A percentile compares a stretch with the other conserved stretches of the same genome.
phyloP scores from a whole-genome alignment of 2,888 invertebrate species.

The Gortyna flavago region DNA sequence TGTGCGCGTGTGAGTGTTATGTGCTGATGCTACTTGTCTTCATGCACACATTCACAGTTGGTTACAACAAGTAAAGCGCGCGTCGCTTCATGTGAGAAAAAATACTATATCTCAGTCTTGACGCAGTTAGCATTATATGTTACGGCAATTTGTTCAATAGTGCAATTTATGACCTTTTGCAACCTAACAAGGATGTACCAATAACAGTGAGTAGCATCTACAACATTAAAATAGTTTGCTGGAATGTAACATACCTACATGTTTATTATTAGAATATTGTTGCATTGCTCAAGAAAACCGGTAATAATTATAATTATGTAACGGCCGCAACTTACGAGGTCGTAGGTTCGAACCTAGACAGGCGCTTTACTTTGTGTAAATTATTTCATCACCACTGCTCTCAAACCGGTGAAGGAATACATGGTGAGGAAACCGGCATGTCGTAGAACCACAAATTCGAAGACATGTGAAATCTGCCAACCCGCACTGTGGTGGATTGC shows the following conservation, averaged over 20 bases:
- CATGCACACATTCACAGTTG: neutral
- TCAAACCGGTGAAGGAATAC: too few relatives aligned
- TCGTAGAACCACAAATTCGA: too few relatives aligned
- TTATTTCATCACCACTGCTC: too few relatives aligned
- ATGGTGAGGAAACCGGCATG: too few relatives aligned
- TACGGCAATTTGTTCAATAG: neutral
- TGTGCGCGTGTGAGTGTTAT: too few relatives aligned
- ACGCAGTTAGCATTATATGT: neutral
- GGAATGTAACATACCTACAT: neutral
- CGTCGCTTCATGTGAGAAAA: neutral
- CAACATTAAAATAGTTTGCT: slow-evolving; percentile 1
- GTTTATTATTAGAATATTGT: neutral
- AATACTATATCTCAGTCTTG: neutral
- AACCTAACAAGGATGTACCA: slow-evolving; percentile 27
- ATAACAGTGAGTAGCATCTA: slow-evolving; percentile 9
- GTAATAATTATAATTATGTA: neutral
- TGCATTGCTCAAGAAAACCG: too few relatives aligned
- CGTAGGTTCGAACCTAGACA: too few relatives aligned
- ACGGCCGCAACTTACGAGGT: too few relatives aligned
- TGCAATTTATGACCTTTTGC: neutral
- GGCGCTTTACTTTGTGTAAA: too few relatives aligned
- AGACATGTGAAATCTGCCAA: too few relatives aligned
- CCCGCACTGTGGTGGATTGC: too few relatives aligned
- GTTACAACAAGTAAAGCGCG: neutral
- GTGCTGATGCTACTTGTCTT: too few relatives aligned